Base-by-base conservation (phyloP, 2,888 invertebrate species). In the Brachypterus glaber region DNA sequence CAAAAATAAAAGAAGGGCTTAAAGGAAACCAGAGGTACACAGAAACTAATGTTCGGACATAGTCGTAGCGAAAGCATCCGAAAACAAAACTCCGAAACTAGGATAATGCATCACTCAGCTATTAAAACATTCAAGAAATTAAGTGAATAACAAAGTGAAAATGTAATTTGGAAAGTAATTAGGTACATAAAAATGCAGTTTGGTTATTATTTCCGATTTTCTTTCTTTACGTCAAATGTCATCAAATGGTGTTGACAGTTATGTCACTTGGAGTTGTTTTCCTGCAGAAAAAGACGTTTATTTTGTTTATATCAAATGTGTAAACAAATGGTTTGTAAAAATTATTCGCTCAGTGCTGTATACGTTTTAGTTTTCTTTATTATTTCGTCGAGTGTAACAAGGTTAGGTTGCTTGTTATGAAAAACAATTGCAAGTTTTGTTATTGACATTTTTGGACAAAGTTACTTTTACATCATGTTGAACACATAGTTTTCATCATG, bases 181-280 rank as follows among this genome's bases (percentile, higher is more conserved):
- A 31, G 15, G 41, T 39, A 37, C 16, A 33, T 33, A 34, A 41
- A 48, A 48, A 46, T 47, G 48, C 44, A 44, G 41, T 52, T 47
- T 44, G 46, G 32, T 43, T 44, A 51, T 47, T 45, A 50, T 54
- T 52, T 50, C 53, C 49, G 45, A 50, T 44, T 55, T 53, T 55
- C 50, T 52, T 51, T 56, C 52, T 55, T 49, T 48, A 55, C 52
- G 54, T 58, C 55, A 60, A 58, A 58, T 61, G 59, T 58, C 58
- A 58, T 51, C 52, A 53, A 57, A 59, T 57, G 57, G 58, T 60
- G 56, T 62, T 64, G 63, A 64, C 63, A 64, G 60, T 62, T 63
- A 62, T 62, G 60, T 61, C 60, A 62, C 50, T 59, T 53, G 46
- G 46, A 51, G 47, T 53, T 54, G 53, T 54, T 57, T 55, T 54